phyloP scores from a whole-genome alignment of 2,797 vertebrate species.

The Melanotaenia trifasciata region DNA sequence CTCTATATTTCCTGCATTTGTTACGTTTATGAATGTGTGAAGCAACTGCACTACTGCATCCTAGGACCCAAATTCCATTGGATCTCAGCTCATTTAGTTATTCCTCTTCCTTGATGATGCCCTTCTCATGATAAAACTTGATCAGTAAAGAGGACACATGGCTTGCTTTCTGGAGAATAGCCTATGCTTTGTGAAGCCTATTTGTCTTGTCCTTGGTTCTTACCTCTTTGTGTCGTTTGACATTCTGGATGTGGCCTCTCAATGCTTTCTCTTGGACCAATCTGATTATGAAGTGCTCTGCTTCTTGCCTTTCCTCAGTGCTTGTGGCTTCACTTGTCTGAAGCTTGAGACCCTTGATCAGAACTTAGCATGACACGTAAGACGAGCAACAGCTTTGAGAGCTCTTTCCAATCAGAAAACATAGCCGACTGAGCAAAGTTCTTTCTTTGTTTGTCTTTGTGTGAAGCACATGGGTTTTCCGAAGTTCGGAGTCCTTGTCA shows the following conservation, averaged over 20 bases:
- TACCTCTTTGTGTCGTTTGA: not conserved
- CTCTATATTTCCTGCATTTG: constrained; percentile 11
- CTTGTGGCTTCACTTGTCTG: constrained; percentile 23
- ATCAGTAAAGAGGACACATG: not conserved
- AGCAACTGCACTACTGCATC: constrained; percentile 1
- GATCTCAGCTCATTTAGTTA: constrained; percentile 25
- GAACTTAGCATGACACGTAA: not conserved
- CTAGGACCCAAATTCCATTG: constrained; percentile 30
- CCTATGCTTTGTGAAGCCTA: too few species aligned
- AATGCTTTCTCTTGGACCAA: not conserved
- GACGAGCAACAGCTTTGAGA: constrained; percentile 39
- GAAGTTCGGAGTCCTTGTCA: too few species aligned
- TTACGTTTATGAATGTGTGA: constrained; percentile 26
- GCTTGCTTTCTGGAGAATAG: too few species aligned
- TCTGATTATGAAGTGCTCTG: not conserved
- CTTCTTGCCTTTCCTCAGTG: constrained; percentile 18
- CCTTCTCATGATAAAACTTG: constrained; percentile 33
- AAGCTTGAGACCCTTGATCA: not conserved
- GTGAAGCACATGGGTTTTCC: too few species aligned
- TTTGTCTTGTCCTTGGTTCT: too few species aligned
- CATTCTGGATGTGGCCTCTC: too few species aligned
- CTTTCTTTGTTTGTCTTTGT: too few species aligned
- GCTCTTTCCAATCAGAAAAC: constrained; percentile 37
- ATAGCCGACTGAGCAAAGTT: too few species aligned
- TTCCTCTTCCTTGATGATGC: constrained; percentile 24